These are phyloP conservation scores for Setipinna tenuifilis DNA, from an alignment of 2,797 vertebrate genomes.

Conservation along the genomic window DNA sequence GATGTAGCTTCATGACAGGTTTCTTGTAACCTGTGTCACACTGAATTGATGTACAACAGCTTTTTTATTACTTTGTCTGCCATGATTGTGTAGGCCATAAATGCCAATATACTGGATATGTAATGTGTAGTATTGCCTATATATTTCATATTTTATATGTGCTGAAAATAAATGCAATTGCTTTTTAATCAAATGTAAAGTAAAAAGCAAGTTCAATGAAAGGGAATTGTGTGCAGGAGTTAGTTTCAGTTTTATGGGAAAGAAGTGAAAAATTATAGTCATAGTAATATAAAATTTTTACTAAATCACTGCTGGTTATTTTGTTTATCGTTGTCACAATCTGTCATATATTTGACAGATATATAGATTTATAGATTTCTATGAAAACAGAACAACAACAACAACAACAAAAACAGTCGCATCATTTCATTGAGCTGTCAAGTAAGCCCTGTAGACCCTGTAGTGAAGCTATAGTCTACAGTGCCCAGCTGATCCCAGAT, in stretches of 20 bases:
- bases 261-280: no score
- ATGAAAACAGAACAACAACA: no score
- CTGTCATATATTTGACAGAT: no score
- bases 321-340: no score
- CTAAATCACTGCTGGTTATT: no score
- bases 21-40: neutral
- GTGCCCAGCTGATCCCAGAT: neutral
- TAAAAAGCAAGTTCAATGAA: no score
- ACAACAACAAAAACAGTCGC: neutral
- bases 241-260: no score
- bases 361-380: no score
- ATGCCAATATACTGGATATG: neutral
- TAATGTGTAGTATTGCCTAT: neutral
- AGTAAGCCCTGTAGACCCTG: neutral
- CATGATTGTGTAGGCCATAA: neutral
- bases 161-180: neutral
- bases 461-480: neutral
- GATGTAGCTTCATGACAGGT: neutral
- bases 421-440: neutral
- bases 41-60: neutral
- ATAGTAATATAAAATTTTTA: no score
- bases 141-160: no score
- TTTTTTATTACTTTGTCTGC: neutral
- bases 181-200: no score
- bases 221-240: no score